A percentile compares a stretch with the other conserved stretches of the same genome.
These are phyloP conservation scores for Hippocampus zosterae DNA, from an alignment of 2,113 vertebrate species.

Conservation along the genomic window DNA sequence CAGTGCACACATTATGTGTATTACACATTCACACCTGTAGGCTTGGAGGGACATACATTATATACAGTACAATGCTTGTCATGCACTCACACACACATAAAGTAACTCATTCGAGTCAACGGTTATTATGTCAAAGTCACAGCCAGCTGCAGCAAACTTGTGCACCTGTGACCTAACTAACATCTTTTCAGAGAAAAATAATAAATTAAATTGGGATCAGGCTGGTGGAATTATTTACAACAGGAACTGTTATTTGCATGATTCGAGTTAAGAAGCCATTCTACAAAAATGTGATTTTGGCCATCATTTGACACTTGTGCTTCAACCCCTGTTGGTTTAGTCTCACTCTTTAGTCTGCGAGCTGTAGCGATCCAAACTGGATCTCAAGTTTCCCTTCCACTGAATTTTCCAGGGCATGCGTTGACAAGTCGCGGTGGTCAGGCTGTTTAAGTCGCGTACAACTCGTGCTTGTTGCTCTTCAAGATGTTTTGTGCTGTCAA, in stretches of 20 bases:
- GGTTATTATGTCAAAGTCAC: constrained; percentile 27
- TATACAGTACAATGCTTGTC: constrained; percentile 53
- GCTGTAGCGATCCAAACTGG: background rate
- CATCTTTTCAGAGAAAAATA: constrained; percentile 3
- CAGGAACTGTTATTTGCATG: constrained; percentile 29
- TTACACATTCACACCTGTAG: constrained; percentile 45
- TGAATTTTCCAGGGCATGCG: background rate
- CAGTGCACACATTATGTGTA: constrained; percentile 68
- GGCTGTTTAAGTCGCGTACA: constrained; percentile 16
- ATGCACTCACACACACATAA: constrained; percentile 52
- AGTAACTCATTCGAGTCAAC: constrained; percentile 20
- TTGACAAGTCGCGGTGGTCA: background rate
- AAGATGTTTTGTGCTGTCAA: constrained; percentile 10
- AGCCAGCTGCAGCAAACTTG: constrained; percentile 24
- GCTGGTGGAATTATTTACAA: constrained; percentile 40
- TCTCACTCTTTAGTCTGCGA: background rate
- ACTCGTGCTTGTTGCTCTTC: constrained; percentile 14
- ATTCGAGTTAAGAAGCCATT: constrained; percentile 16
- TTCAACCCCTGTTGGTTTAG: background rate
- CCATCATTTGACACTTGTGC: background rate
- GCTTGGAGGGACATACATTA: constrained; percentile 50
- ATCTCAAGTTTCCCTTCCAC: background rate
- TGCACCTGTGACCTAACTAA: constrained; percentile 1
- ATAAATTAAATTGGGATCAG: constrained; percentile 29
- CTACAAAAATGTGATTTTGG: background rate